Percentiles rank a stretch among this genome's conserved stretches.
Conservation (phyloP, 2,797 vertebrate species). For the Danio aesculapii region DNA sequence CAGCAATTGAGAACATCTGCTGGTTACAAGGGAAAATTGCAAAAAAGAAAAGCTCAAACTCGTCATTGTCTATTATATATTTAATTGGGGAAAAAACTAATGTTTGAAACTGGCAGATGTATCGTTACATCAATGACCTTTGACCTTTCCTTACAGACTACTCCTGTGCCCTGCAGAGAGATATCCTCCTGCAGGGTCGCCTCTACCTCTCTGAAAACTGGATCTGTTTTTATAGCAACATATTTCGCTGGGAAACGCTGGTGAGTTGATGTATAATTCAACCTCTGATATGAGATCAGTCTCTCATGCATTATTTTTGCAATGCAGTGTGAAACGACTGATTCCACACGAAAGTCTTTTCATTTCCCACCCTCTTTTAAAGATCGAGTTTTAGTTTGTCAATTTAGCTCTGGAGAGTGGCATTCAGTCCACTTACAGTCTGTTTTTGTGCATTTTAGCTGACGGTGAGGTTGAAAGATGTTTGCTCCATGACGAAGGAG, state of each 20-base stretch:
- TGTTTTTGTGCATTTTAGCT: slow-evolving; percentile 76
- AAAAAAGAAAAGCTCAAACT: too few relatives aligned
- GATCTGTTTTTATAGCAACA: slow-evolving; percentile 99
- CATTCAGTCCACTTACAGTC: not conserved
- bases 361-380: not conserved
- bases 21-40: too few relatives aligned
- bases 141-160: slow-evolving; percentile 84
- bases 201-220: slow-evolving; percentile 99
- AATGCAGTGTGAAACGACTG: not conserved
- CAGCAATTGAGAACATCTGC: too few relatives aligned
- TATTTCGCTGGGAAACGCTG: slow-evolving; percentile 99
- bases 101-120: not conserved
- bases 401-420: not conserved
- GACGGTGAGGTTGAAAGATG: slow-evolving; percentile 97
- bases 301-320: not conserved
- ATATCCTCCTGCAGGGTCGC: slow-evolving; percentile 98
- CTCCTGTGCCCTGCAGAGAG: slow-evolving; percentile 96
- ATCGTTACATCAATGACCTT: not conserved
- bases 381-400: not conserved
- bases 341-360: too few relatives aligned
- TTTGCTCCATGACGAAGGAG: slow-evolving; percentile 99
- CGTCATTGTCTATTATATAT: not conserved
- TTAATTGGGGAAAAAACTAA: not conserved
- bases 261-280: slow-evolving; percentile 69
- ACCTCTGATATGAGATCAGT: not conserved